phyloP scores from a whole-genome alignment of 2,113 vertebrate species.

The Cairina moschata region DNA sequence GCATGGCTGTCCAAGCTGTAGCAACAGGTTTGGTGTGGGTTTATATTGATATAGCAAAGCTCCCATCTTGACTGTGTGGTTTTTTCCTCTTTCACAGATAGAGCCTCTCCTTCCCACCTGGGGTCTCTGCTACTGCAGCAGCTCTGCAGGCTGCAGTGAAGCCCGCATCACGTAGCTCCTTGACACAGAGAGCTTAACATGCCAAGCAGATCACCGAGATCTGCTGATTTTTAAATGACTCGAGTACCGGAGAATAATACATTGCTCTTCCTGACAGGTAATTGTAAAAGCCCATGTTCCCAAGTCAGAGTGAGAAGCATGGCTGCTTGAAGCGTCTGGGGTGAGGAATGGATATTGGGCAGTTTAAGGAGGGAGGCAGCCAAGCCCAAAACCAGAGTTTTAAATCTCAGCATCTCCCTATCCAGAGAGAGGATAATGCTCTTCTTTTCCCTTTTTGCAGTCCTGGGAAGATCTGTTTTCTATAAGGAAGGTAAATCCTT shows the following conservation, averaged over 20 bases:
- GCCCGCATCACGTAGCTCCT: not conserved
- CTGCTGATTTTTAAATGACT: slow-evolving; percentile 57
- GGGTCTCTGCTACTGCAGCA: not conserved
- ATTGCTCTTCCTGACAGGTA: slow-evolving; percentile 68
- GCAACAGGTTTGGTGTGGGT: not conserved
- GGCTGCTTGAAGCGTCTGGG: not conserved
- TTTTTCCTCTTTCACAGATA: not conserved
- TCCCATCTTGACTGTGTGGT: not conserved
- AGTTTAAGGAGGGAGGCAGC: not conserved
- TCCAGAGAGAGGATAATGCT: not conserved
- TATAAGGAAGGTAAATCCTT: not conserved
- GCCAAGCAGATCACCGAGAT: slow-evolving; percentile 41
- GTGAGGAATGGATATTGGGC: slow-evolving; percentile 4
- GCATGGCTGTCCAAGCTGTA: not conserved
- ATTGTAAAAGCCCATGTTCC: slow-evolving; percentile 54
- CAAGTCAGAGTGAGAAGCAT: not conserved
- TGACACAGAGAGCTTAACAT: slow-evolving; percentile 32
- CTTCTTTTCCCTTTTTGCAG: not conserved
- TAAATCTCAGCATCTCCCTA: not conserved
- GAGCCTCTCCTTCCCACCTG: not conserved
- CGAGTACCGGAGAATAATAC: slow-evolving; percentile 23
- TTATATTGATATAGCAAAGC: not conserved
- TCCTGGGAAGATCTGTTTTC: not conserved
- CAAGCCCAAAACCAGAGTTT: not conserved
- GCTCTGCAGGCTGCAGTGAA: not conserved